These are phyloP conservation scores for Tauraco erythrolophus DNA, from an alignment of 2,113 vertebrate genomes.

Conservation along the genomic window DNA sequence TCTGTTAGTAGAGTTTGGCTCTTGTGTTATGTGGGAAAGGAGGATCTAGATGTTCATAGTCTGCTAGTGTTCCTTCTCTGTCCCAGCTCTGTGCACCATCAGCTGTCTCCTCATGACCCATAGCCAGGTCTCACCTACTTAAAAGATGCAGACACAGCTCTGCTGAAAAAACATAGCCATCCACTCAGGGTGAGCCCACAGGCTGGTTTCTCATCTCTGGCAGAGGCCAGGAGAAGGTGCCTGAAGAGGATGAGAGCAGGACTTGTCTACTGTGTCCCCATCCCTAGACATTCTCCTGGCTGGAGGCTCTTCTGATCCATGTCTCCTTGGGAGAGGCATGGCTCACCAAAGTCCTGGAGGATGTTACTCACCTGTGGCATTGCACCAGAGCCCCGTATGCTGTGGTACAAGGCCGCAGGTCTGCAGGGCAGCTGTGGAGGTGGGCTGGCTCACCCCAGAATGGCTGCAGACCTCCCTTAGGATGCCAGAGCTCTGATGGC, in stretches of 20 bases:
- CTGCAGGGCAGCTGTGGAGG: not conserved
- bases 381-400: accelerated
- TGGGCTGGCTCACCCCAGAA: not conserved
- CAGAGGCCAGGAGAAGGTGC: not conserved
- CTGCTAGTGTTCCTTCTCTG: not conserved
- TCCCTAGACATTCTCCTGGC: not conserved
- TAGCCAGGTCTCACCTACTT: not conserved
- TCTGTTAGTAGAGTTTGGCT: not conserved
- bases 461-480: not conserved
- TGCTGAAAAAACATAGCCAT: not conserved
- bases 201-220: not conserved
- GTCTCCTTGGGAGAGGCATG: accelerated
- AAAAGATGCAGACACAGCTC: accelerated
- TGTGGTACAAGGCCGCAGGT: not conserved
- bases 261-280: not conserved
- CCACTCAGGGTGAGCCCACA: not conserved
- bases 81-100: not conserved
- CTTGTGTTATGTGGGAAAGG: not conserved
- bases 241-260: not conserved
- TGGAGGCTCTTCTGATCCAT: not conserved
- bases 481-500: not conserved
- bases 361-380: not conserved
- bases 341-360: not conserved
- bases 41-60: not conserved
- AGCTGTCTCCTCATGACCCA: not conserved